phyloP scores from a whole-genome alignment of 2,888 invertebrate species.

The Drosophila barbarae region DNA sequence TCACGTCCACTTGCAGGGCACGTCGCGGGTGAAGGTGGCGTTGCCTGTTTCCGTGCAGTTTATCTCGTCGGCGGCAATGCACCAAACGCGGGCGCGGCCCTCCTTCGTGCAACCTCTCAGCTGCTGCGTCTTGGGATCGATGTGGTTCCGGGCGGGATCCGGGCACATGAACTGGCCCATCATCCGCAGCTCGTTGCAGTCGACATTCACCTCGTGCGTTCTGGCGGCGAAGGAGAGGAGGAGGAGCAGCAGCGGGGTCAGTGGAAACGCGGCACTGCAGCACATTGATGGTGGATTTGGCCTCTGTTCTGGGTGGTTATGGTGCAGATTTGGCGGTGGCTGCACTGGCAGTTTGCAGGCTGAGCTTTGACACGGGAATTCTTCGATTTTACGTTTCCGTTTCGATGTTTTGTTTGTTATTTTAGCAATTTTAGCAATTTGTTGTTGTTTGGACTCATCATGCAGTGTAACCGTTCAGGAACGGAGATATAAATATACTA shows the following conservation, averaged over 20 bases:
- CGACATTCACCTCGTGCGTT: slow-evolving; percentile 75
- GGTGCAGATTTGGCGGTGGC: slow-evolving; percentile 14
- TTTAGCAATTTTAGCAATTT: slow-evolving; percentile 19
- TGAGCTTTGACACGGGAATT: slow-evolving; percentile 11
- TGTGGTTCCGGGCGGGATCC: slow-evolving; percentile 85
- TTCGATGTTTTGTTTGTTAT: slow-evolving; percentile 38
- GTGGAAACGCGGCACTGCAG: slow-evolving; percentile 25
- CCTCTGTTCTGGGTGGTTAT: slow-evolving; percentile 11
- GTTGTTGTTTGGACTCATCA: slow-evolving; percentile 33
- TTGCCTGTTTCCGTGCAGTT: slow-evolving; percentile 89
- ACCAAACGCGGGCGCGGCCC: slow-evolving; percentile 82
- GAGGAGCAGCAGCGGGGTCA: slow-evolving; percentile 45
- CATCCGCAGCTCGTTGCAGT: slow-evolving; percentile 85
- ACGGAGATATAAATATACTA: neutral
- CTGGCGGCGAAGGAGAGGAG: slow-evolving; percentile 34
- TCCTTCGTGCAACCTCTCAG: slow-evolving; percentile 85
- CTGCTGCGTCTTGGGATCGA: slow-evolving; percentile 94
- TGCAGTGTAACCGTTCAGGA: slow-evolving; percentile 12
- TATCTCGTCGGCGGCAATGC: slow-evolving; percentile 90
- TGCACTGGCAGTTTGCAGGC: slow-evolving; percentile 19
- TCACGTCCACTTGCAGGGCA: slow-evolving; percentile 97
- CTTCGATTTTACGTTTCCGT: slow-evolving; percentile 22
- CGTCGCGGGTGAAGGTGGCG: slow-evolving; percentile 88
- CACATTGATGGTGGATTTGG: slow-evolving; percentile 49
- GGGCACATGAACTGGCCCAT: slow-evolving; percentile 92